phyloP scores from a whole-genome alignment of 2,888 invertebrate genomes.

The Ptilodon capucinus region DNA sequence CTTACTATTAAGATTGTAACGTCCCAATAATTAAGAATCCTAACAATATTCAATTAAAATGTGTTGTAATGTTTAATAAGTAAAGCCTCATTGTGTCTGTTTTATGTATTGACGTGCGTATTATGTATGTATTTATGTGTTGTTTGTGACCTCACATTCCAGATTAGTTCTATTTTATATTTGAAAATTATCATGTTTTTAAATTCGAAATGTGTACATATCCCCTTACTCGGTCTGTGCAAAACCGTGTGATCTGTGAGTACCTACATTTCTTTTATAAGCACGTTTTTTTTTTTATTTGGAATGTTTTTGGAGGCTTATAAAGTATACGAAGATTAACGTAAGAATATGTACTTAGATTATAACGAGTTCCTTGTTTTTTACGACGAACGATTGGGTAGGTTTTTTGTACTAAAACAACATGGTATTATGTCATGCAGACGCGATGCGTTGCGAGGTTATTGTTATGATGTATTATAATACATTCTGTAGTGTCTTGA shows the following conservation, averaged over 20 bases:
- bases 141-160: conserved; percentile 14
- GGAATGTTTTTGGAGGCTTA: conserved; percentile 78
- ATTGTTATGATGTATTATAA: conserved; percentile 43
- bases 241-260: conserved; percentile 63
- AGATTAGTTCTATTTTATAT: conserved; percentile 6
- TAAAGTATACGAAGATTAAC: conserved; percentile 79
- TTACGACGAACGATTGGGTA: conserved; percentile 57
- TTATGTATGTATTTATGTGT: no score
- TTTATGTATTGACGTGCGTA: background rate
- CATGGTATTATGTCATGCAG: conserved; percentile 29
- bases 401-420: conserved; percentile 50
- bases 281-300: conserved; percentile 56
- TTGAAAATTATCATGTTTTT: conserved; percentile 19
- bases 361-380: conserved; percentile 75
- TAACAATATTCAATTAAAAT: background rate
- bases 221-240: conserved; percentile 51
- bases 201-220: conserved; percentile 40
- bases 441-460: conserved; percentile 26
- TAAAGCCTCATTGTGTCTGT: background rate
- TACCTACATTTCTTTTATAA: conserved; percentile 60
- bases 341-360: conserved; percentile 79
- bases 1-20: no score
- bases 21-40: no score
- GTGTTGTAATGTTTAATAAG: background rate
- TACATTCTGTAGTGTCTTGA: conserved; percentile 42